phyloP scores from a whole-genome alignment of 2,113 vertebrate species.

The Nematolebias whitei region DNA sequence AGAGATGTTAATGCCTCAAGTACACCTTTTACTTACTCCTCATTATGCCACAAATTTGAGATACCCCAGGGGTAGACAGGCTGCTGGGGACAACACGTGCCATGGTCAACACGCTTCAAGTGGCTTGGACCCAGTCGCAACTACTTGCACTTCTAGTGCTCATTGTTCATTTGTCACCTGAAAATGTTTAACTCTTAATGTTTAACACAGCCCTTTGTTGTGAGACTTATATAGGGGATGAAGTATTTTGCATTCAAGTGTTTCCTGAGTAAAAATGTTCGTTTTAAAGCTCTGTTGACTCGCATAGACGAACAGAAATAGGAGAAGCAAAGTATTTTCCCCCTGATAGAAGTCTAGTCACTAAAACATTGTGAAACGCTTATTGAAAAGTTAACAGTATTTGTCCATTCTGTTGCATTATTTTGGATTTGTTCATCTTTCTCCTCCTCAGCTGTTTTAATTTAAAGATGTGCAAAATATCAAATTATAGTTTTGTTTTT shows the following conservation, averaged over 20 bases:
- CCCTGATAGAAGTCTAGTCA: neutral
- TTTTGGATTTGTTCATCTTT: neutral
- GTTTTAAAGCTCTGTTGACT: slow-evolving; percentile 23
- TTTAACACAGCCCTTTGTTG: slow-evolving; percentile 44
- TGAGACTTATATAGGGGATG: slow-evolving; percentile 51
- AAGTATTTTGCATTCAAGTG: slow-evolving; percentile 28
- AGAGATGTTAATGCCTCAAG: no score
- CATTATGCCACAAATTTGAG: no score
- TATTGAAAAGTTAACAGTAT: neutral
- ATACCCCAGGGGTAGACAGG: no score
- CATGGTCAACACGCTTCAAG: no score
- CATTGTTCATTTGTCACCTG: slow-evolving; percentile 46
- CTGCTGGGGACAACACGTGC: no score
- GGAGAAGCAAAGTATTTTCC: neutral
- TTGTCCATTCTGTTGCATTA: neutral
- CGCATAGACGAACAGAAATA: neutral
- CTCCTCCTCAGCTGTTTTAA: neutral
- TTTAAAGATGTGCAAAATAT: neutral
- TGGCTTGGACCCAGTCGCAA: no score
- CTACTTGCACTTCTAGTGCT: no score
- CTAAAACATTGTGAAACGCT: neutral
- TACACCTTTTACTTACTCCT: no score
- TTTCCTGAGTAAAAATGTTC: slow-evolving; percentile 63
- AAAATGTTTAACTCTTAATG: slow-evolving; percentile 29
- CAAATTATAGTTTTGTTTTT: neutral